phyloP scores from a whole-genome alignment of 2,113 vertebrate genomes.

The Dascyllus trimaculatus region DNA sequence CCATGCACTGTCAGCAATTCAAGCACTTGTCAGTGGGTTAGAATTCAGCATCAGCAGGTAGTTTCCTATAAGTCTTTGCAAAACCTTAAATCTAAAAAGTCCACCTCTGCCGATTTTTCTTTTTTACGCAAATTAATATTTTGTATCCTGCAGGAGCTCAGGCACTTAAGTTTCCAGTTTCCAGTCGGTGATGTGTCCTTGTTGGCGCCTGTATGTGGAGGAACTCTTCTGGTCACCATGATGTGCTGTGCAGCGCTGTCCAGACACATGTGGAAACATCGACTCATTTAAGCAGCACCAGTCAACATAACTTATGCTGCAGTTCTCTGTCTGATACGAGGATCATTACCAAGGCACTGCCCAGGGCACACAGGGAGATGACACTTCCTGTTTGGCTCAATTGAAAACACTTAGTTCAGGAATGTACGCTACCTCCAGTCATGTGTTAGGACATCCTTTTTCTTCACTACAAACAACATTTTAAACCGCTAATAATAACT shows the following conservation, averaged over 20 bases:
- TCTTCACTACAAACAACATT: no score
- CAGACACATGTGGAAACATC: conserved; percentile 84
- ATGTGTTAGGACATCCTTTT: not conserved
- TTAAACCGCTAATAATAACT: no score
- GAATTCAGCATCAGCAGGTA: conserved; percentile 73
- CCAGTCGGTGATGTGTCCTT: conserved; percentile 89
- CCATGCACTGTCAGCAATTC: conserved; percentile 78
- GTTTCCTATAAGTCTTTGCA: not conserved
- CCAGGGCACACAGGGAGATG: not conserved
- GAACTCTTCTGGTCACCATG: conserved; percentile 87
- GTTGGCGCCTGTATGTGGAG: conserved; percentile 80
- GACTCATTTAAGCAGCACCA: conserved; percentile 36
- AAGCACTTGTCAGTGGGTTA: conserved; percentile 81
- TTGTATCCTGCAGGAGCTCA: conserved; percentile 70
- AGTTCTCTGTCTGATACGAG: no score
- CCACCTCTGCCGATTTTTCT: not conserved
- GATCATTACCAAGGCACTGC: no score
- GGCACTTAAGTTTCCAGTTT: conserved; percentile 78
- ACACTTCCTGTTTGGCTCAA: not conserved
- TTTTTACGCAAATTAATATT: not conserved
- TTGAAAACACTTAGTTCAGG: not conserved
- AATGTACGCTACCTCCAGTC: not conserved
- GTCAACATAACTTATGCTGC: not conserved
- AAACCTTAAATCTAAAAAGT: not conserved
- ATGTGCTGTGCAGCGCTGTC: conserved; percentile 87